These are phyloP conservation scores for Trissolcus basalis DNA, from an alignment of 1,140 invertebrate species.

Conservation along the genomic window DNA sequence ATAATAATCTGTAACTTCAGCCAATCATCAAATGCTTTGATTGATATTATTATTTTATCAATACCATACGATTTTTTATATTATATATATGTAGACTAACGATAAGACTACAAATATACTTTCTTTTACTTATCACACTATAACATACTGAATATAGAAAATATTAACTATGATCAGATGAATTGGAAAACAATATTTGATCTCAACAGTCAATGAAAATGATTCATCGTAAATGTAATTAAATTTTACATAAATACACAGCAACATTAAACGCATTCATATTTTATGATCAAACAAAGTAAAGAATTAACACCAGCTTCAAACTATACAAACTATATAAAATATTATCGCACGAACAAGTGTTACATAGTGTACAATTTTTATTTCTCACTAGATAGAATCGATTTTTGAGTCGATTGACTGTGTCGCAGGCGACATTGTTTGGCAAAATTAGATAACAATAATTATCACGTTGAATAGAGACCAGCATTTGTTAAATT, in stretches of 20 bases:
- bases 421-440: neutral
- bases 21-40: neutral
- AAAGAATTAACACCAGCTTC: too few relatives aligned
- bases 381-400: neutral
- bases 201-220: too few relatives aligned
- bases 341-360: neutral
- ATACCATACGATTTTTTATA: slow-evolving; percentile 1
- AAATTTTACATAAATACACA: too few relatives aligned
- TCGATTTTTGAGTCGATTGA: slow-evolving; percentile 2
- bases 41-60: neutral
- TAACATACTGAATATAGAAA: slow-evolving; percentile 25
- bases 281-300: too few relatives aligned
- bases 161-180: slow-evolving; percentile 30
- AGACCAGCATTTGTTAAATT: slow-evolving; percentile 11
- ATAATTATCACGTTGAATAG: slow-evolving; percentile 25
- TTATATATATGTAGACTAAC: neutral
- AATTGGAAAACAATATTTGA: too few relatives aligned
- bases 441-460: slow-evolving; percentile 18
- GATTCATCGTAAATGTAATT: neutral
- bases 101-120: slow-evolving; percentile 2
- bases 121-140: neutral
- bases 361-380: neutral
- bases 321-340: too few relatives aligned
- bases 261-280: too few relatives aligned
- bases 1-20: neutral